These are phyloP conservation scores for Sitophilus oryzae DNA, from an alignment of 1,140 invertebrate species.

Conservation along the genomic window DNA sequence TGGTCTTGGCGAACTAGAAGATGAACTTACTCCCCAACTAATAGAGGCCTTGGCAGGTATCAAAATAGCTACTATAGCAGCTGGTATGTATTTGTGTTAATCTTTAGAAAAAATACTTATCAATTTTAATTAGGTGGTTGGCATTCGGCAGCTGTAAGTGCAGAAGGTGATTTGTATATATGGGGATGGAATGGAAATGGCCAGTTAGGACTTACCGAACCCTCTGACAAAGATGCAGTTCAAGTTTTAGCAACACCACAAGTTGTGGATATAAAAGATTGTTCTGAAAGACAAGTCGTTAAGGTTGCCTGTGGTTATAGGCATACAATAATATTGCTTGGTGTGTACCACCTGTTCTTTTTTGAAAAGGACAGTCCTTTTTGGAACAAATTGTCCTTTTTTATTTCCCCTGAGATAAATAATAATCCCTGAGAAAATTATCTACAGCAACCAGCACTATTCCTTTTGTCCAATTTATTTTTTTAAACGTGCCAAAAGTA, in stretches of 20 bases:
- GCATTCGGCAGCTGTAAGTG: constrained; percentile 74
- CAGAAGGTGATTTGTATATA: constrained; percentile 71
- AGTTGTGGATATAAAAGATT: constrained; percentile 42
- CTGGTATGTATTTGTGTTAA: constrained; percentile 39
- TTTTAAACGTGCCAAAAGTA: no score
- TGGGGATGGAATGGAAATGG: constrained; percentile 92
- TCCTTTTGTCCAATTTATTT: no score
- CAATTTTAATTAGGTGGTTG: constrained; percentile 57
- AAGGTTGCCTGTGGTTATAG: constrained; percentile 61
- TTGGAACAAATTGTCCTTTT: no score
- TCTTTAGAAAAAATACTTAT: not conserved
- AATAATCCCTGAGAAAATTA: no score
- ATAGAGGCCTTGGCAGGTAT: constrained; percentile 70
- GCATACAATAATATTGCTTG: constrained; percentile 57
- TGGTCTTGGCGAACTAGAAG: constrained; percentile 65
- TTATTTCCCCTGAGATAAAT: no score
- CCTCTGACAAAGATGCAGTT: constrained; percentile 23
- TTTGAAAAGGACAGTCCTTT: not conserved
- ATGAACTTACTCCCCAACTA: constrained; percentile 54
- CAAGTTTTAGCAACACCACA: constrained; percentile 37
- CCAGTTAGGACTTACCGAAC: constrained; percentile 62
- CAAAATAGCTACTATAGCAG: constrained; percentile 59
- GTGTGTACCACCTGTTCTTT: constrained; percentile 31
- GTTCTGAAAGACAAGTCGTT: constrained; percentile 45
- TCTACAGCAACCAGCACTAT: no score